phyloP scores from a whole-genome alignment of 1,140 invertebrate genomes.

The Bombus consobrinus region DNA sequence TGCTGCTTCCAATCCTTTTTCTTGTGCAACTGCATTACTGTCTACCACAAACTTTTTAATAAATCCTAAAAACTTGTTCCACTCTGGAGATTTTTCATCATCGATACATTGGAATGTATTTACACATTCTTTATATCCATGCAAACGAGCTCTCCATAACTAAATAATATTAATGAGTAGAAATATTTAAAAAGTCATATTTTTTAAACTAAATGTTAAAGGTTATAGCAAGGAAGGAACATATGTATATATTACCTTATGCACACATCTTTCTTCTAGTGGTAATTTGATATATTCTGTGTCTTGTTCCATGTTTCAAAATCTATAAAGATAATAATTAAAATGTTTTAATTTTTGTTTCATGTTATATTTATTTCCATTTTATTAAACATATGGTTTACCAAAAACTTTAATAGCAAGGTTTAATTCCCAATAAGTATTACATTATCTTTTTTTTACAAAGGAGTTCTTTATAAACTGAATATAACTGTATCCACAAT shows the following conservation, averaged over 20 bases:
- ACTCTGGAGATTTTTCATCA: slow-evolving; percentile 97
- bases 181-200: slow-evolving; percentile 17
- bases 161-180: slow-evolving; percentile 71
- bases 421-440: not conserved
- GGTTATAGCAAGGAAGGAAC: not conserved
- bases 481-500: not conserved
- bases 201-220: slow-evolving; percentile 4
- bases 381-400: not conserved
- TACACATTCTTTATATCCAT: slow-evolving; percentile 96
- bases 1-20: slow-evolving; percentile 96
- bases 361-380: not conserved
- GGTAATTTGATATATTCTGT: slow-evolving; percentile 96
- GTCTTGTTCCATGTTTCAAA: slow-evolving; percentile 90
- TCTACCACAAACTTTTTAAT: slow-evolving; percentile 98
- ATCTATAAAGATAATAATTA: slow-evolving; percentile 35
- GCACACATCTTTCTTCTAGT: slow-evolving; percentile 94
- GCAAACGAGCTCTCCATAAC: slow-evolving; percentile 96
- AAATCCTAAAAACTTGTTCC: slow-evolving; percentile 94
- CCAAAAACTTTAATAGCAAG: not conserved
- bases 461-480: not conserved
- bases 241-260: slow-evolving; percentile 86
- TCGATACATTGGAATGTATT: slow-evolving; percentile 93
- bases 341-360: not conserved
- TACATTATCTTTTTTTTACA: not conserved
- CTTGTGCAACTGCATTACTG: slow-evolving; percentile 97